phyloP scores from a whole-genome alignment of 2,888 invertebrate species.

The Selenia dentaria region DNA sequence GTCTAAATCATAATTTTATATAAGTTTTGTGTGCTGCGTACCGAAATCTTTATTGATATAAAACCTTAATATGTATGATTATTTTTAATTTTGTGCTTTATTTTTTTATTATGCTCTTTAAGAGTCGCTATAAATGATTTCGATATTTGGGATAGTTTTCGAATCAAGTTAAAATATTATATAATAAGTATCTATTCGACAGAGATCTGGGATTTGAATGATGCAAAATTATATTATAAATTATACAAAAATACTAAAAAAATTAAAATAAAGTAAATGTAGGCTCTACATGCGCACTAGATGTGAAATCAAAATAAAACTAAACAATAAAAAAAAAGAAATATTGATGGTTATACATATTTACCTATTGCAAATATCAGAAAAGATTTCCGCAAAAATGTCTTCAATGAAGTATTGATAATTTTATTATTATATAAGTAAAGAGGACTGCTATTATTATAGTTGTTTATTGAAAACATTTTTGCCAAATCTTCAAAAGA shows the following conservation, averaged over 20 bases:
- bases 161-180: conserved; percentile 13
- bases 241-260: conserved; percentile 39
- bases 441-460: conserved; percentile 38
- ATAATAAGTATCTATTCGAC: conserved; percentile 34
- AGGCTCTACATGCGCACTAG: conserved; percentile 46
- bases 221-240: conserved; percentile 29
- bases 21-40: conserved; percentile 70
- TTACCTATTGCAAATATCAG: conserved; percentile 52
- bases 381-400: conserved; percentile 59
- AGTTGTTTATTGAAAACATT: conserved; percentile 41
- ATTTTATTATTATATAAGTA: conserved; percentile 39
- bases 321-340: conserved; percentile 39
- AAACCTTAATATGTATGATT: conserved; percentile 63
- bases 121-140: conserved; percentile 47
- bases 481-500: conserved; percentile 51
- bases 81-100: conserved; percentile 56
- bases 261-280: conserved; percentile 31
- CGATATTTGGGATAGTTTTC: conserved; percentile 32
- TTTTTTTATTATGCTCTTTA: conserved; percentile 51
- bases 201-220: conserved; percentile 57
- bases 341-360: conserved; percentile 53
- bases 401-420: conserved; percentile 46
- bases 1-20: conserved; percentile 44
- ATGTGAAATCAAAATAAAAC: conserved; percentile 44
- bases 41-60: conserved; percentile 68